Percentiles rank a stretch among this genome's conserved stretches.
Conservation (phyloP, 2,113 vertebrate species). For the Gyps fulvus region DNA sequence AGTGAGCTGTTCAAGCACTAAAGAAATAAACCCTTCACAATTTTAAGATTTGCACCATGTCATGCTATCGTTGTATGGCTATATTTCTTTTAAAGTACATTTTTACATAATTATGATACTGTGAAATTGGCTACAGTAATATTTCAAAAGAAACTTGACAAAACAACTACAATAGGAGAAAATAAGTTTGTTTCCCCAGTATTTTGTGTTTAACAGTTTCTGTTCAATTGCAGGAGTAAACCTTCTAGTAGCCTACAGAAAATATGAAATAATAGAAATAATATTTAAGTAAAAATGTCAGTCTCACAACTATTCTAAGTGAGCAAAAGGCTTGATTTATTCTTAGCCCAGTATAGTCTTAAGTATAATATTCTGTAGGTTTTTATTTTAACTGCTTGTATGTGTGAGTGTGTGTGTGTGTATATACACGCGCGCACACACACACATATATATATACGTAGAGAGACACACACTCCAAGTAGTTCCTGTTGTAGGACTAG, state of each 20-base stretch:
- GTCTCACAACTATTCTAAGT: not conserved
- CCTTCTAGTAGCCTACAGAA: not conserved
- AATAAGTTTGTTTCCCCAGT: not conserved
- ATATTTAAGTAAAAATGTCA: not conserved
- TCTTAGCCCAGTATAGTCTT: not conserved
- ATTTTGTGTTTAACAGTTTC: not conserved
- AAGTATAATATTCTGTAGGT: not conserved
- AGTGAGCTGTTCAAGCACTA: not conserved
- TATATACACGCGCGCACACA: not conserved
- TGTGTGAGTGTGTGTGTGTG: not conserved
- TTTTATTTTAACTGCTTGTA: not conserved
- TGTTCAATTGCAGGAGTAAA: not conserved
- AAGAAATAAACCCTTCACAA: not conserved
- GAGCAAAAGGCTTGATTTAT: not conserved
- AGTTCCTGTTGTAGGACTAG: not conserved
- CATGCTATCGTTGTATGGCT: not conserved
- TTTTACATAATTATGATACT: not conserved
- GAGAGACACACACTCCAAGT: not conserved
- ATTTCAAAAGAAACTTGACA: not conserved
- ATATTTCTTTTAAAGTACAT: not conserved
- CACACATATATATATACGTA: fast-evolving
- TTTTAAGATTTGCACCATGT: not conserved
- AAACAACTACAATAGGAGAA: not conserved
- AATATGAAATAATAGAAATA: not conserved
- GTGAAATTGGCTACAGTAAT: not conserved